These are phyloP conservation scores for Tetropium fuscum DNA, from an alignment of 2,888 invertebrate species.

Conservation along the genomic window DNA sequence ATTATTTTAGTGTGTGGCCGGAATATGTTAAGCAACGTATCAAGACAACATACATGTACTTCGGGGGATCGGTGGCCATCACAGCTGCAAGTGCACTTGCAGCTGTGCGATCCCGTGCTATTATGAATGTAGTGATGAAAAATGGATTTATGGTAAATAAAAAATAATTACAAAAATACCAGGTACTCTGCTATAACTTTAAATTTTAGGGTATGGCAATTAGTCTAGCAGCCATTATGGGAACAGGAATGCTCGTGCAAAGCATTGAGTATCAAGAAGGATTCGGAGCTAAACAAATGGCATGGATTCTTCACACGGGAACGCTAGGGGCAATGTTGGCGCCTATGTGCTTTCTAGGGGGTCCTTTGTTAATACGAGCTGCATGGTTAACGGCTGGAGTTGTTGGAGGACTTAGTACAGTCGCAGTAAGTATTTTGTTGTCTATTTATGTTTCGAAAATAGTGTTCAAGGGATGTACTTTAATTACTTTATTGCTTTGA, in stretches of 20 bases:
- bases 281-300: constrained; percentile 85
- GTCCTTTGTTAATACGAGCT: constrained; percentile 89
- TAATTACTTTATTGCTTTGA: no score
- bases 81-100: constrained; percentile 88
- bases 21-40: constrained; percentile 92
- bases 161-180: no score
- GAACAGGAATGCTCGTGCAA: constrained; percentile 85
- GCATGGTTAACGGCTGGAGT: constrained; percentile 96
- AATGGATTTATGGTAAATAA: constrained; percentile 83
- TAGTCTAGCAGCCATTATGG: constrained; percentile 90
- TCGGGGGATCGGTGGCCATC: constrained; percentile 86
- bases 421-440: constrained; percentile 76
- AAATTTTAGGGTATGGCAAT: constrained; percentile 77
- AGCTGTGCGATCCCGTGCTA: constrained; percentile 84
- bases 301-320: constrained; percentile 88
- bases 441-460: no score
- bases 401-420: constrained; percentile 92
- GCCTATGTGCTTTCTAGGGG: constrained; percentile 92
- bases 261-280: constrained; percentile 88
- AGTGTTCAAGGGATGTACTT: no score
- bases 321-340: constrained; percentile 94
- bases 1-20: constrained; percentile 92
- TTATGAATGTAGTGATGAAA: constrained; percentile 84
- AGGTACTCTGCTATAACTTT: constrained; percentile 18
- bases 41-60: constrained; percentile 90